Conservation (phyloP, 2,113 vertebrate genomes). For the Elaphurus davidianus region DNA sequence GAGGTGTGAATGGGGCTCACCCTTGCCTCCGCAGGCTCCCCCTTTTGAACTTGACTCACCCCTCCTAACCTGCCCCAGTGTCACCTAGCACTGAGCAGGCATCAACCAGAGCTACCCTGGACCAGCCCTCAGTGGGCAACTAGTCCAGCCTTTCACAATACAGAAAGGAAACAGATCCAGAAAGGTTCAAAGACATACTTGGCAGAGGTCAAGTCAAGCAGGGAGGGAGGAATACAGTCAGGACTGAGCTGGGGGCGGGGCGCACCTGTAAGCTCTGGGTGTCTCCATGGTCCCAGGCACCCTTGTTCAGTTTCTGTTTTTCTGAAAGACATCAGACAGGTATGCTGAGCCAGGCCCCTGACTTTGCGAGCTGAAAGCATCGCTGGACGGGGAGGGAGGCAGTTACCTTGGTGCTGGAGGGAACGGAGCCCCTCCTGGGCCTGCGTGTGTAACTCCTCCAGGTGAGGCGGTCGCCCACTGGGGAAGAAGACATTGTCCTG, state of each 20-base stretch:
- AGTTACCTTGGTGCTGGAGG: constrained; percentile 91
- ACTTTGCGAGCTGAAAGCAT: background rate
- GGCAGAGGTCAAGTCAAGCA: background rate
- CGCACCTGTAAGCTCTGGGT: constrained; percentile 88
- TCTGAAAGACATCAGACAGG: constrained; percentile 69
- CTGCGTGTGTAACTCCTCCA: constrained; percentile 94
- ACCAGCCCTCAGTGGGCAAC: background rate
- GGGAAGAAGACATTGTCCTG: constrained; percentile 95
- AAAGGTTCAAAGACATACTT: background rate
- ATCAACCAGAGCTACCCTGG: background rate
- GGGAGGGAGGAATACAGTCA: background rate
- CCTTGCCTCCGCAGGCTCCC: background rate
- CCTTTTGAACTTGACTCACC: background rate
- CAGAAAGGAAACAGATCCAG: background rate
- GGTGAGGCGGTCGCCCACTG: constrained; percentile 86
- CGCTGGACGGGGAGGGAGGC: accelerated
- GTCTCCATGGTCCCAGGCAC: constrained; percentile 88
- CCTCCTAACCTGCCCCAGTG: background rate
- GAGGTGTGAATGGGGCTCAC: background rate
- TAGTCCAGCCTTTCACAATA: background rate
- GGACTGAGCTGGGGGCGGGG: background rate
- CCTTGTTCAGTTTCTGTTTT: constrained; percentile 87
- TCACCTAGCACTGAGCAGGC: background rate
- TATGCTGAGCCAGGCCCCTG: background rate
- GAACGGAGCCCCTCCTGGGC: constrained; percentile 93